phyloP scores from a whole-genome alignment of 2,797 vertebrate species.

The Eulemur mongoz region DNA sequence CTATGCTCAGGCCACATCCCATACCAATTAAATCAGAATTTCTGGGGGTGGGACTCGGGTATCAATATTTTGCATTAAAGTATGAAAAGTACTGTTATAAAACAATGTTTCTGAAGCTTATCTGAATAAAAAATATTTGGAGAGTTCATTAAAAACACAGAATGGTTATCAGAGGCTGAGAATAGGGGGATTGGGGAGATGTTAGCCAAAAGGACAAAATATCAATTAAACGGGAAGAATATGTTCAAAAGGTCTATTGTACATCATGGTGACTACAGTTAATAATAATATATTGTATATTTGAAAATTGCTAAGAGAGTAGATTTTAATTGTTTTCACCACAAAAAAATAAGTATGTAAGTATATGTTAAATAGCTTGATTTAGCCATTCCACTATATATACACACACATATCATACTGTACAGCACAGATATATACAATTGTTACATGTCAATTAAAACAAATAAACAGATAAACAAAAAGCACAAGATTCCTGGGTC shows the following conservation, averaged over 20 bases:
- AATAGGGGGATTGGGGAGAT: background rate
- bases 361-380: background rate
- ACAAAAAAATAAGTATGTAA: background rate
- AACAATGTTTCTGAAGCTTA: slow-evolving; percentile 1
- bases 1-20: background rate
- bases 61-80: background rate
- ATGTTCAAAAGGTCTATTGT: background rate
- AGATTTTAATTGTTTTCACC: background rate
- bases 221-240: background rate
- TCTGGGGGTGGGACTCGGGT: background rate
- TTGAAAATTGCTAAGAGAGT: background rate
- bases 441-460: background rate
- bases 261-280: background rate
- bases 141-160: slow-evolving; percentile 28
- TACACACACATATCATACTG: background rate
- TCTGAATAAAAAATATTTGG: background rate
- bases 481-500: background rate
- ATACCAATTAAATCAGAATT: slow-evolving; percentile 26
- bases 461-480: background rate
- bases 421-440: background rate
- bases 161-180: background rate
- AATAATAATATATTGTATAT: background rate
- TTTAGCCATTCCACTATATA: background rate
- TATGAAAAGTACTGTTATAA: background rate
- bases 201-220: background rate